Conservation (phyloP, 2,888 invertebrate species). For the Ernsta delagoae region DNA sequence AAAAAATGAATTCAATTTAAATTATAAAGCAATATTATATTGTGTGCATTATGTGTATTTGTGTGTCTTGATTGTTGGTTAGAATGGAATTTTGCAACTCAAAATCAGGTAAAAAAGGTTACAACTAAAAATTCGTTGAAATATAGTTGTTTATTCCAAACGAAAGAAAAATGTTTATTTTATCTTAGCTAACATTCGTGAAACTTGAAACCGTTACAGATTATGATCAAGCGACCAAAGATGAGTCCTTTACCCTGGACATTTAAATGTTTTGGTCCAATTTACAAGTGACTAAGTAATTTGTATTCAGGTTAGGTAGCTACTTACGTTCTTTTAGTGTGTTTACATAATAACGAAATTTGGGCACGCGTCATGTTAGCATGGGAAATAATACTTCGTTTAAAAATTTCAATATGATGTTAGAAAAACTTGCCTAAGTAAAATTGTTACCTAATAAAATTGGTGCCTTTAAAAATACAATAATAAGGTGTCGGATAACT, state of each 20-base stretch:
- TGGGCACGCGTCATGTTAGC: conserved; percentile 49
- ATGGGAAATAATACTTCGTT: conserved; percentile 40
- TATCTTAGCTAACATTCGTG: neutral
- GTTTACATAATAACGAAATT: conserved; percentile 51
- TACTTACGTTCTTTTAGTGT: conserved; percentile 19
- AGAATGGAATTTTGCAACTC: too few species aligned
- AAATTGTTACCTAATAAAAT: too few species aligned
- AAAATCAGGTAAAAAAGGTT: too few species aligned
- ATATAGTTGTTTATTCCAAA: too few species aligned
- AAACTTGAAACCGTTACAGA: conserved; percentile 23
- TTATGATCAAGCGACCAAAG: conserved; percentile 11
- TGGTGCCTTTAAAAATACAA: too few species aligned
- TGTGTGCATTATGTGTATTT: too few species aligned
- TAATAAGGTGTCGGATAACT: too few species aligned
- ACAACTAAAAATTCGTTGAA: too few species aligned
- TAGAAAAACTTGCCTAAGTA: too few species aligned
- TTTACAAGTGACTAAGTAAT: conserved; percentile 19
- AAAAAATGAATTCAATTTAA: too few species aligned
- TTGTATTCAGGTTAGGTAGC: conserved; percentile 22
- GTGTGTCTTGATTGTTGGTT: too few species aligned
- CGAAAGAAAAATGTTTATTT: neutral
- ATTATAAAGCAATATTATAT: too few species aligned
- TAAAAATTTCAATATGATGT: neutral
- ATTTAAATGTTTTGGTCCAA: conserved; percentile 27
- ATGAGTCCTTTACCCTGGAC: conserved; percentile 16